Conservation (phyloP, 2,888 invertebrate genomes). For the Chrysodeixis includens region DNA sequence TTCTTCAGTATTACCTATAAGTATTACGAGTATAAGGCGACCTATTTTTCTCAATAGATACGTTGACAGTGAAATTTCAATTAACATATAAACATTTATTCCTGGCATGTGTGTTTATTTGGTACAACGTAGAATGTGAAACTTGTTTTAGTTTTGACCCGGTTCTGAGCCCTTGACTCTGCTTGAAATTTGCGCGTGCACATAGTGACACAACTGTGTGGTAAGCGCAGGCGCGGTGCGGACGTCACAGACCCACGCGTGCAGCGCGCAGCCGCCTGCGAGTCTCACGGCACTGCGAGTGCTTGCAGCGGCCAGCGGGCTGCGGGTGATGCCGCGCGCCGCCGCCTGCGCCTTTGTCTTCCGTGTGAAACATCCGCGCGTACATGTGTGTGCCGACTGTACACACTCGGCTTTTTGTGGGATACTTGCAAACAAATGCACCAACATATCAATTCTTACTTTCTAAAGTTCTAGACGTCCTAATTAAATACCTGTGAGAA, state of each 20-base stretch:
- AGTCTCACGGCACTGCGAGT: background rate
- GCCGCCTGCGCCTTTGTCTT: background rate
- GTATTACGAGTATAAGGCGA: too few relatives aligned
- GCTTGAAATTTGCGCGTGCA: conserved; percentile 11
- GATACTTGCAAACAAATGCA: background rate
- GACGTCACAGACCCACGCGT: background rate
- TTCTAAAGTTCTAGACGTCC: background rate
- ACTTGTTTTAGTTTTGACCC: conserved; percentile 13
- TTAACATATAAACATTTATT: background rate
- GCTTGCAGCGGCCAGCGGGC: background rate
- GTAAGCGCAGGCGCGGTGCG: background rate
- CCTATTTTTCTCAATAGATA: background rate
- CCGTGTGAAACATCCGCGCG: conserved; percentile 4
- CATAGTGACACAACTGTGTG: conserved; percentile 7
- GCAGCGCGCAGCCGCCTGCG: background rate
- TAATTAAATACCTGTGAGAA: background rate
- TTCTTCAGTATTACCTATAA: background rate
- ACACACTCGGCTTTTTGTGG: background rate
- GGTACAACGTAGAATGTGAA: background rate
- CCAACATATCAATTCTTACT: background rate
- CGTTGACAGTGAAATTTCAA: background rate
- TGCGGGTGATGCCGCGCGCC: too few relatives aligned
- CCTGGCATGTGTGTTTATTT: conserved; percentile 1
- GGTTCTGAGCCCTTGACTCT: conserved; percentile 19
- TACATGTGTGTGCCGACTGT: background rate